Base-by-base conservation (phyloP, 2,888 invertebrate genomes). In the Miltochrista miniata region DNA sequence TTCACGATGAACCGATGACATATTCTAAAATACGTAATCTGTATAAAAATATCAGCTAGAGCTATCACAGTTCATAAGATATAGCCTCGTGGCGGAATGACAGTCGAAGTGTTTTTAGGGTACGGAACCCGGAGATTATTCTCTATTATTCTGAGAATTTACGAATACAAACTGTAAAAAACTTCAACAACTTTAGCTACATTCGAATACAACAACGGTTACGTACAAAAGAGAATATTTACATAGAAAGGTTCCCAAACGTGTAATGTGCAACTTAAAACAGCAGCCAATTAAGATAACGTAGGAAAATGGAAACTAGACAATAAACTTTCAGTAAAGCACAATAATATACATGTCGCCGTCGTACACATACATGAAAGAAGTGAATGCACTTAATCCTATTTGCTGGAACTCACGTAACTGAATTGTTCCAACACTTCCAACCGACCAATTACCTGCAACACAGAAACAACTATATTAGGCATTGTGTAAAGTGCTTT, bases 361-460 rank as follows among this genome's bases (percentile, higher is more conserved):
- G 18, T 24, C 18, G 18, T 5, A n/a, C n/a, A n/a, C 5, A 56
- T 49, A 34, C 40, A 40, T 36, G 44, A 24, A 15, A 40, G 18
- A 24, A 54, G 39, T 14, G 44, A 9, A 14, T 15, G 18, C 37
- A 38, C 34, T 39, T 50, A 53, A 48, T 54, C 51, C 49, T 62
- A 62, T 64, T 65, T 64, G 62, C 51, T 62, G 51, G 45, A 34
- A 40, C 34, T 38, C 45, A 46, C 54, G 59, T 48, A 56, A 51
- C 52, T 48, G 54, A 51, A 56, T 54, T 44, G 18, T 24, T n/a
- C n/a, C n/a, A 24, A 24, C 18, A n/a, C n/a, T n/a, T n/a, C n/a
- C n/a, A 24, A 24, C 18, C 18, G 5, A 24, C 18, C 18, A 24
- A 24, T 5, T 24, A 24, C 56, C 49, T 33, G 51, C 45, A 41